Evolutionary conservation across 2,797 vertebrate genomes (phyloP).

Genomic region (Lepilemur septentrionalis): DNA sequence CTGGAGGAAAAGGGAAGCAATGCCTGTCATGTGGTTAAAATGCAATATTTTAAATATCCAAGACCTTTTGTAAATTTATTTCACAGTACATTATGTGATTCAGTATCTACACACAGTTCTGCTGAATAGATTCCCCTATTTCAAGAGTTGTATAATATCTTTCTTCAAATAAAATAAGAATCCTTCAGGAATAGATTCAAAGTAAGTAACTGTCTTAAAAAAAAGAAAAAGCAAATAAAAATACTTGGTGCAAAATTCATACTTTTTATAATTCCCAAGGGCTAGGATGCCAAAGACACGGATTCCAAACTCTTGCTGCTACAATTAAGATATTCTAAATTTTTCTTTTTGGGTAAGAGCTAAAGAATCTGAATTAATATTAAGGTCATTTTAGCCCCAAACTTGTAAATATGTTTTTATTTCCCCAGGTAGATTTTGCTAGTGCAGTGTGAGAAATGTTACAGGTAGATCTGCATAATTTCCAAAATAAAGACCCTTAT

Average conservation of each 20-base stretch:
- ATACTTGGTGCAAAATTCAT: background rate
- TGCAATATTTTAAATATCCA: conserved; percentile 38
- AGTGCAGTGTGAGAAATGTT: background rate
- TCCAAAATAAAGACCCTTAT: background rate
- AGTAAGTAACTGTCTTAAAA: background rate
- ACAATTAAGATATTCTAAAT: background rate
- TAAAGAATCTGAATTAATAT: background rate
- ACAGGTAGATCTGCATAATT: background rate
- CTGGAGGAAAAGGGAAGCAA: conserved; percentile 25
- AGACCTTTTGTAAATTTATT: conserved; percentile 46
- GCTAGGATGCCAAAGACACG: background rate
- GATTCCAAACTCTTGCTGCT: background rate
- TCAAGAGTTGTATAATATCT: background rate
- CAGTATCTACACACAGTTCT: background rate
- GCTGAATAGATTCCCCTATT: background rate
- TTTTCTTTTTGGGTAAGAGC: background rate
- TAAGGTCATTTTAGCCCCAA: background rate
- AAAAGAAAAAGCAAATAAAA: background rate
- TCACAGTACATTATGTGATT: conserved; percentile 32
- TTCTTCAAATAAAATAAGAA: conserved; percentile 35
- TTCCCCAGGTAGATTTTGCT: background rate
- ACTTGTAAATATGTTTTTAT: background rate
- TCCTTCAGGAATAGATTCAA: background rate
- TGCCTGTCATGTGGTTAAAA: conserved; percentile 12
- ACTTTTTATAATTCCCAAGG: conserved; percentile 12